A percentile compares a stretch with the other conserved stretches of the same genome.
Evolutionary conservation across 2,113 vertebrate genomes (phyloP).

Genomic region (Bos javanicus): DNA sequence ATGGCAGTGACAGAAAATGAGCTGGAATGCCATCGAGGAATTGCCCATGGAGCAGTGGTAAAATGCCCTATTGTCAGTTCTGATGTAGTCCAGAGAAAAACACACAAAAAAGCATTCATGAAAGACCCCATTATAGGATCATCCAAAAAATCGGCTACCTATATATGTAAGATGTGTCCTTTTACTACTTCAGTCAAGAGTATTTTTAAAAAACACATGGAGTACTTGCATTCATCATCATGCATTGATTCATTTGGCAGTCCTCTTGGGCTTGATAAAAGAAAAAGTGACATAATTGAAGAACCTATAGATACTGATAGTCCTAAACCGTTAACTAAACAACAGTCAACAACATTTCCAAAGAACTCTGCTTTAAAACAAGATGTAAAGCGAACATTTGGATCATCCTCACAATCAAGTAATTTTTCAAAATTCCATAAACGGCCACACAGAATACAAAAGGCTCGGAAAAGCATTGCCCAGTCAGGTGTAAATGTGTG

Average conservation of each 20-base stretch:
- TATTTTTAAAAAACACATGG: constrained; percentile 85
- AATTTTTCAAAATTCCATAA: constrained; percentile 88
- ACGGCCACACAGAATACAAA: constrained; percentile 88
- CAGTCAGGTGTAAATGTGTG: constrained; percentile 82
- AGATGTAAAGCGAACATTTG: constrained; percentile 83
- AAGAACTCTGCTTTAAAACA: constrained; percentile 88
- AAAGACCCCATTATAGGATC: constrained; percentile 79
- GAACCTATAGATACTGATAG: constrained; percentile 79
- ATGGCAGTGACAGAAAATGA: constrained; percentile 88
- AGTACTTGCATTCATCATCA: constrained; percentile 84
- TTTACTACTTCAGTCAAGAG: constrained; percentile 85
- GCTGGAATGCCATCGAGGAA: constrained; percentile 86
- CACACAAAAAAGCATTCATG: constrained; percentile 81
- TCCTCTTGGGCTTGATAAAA: constrained; percentile 81
- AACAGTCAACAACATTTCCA: constrained; percentile 85
- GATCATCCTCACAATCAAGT: constrained; percentile 80
- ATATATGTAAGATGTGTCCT: constrained; percentile 86
- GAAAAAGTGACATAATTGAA: constrained; percentile 79
- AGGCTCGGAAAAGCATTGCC: constrained; percentile 86
- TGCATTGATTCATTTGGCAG: constrained; percentile 80
- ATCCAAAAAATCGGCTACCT: constrained; percentile 80
- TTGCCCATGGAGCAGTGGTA: constrained; percentile 84
- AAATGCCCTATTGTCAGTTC: constrained; percentile 79
- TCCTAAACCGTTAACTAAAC: constrained; percentile 81
- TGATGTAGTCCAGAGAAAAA: constrained; percentile 80